Evolutionary conservation across 2,113 vertebrate species (phyloP), one percentile per base, ranked within the genome.

Genomic region (Chelonoidis abingdonii): DNA sequence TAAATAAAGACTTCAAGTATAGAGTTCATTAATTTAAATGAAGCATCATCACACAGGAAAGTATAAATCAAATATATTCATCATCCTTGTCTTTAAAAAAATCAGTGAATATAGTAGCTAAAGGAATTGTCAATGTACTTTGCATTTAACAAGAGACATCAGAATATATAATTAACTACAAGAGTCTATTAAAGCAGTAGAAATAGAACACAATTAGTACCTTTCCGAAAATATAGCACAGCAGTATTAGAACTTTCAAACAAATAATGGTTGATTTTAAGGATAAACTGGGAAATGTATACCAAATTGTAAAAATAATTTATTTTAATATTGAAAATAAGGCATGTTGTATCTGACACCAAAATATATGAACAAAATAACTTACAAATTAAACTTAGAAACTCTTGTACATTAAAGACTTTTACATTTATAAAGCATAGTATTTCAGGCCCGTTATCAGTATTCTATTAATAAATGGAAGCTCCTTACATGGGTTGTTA

Each of bases 81-180:
- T 8, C 2, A 41, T 54, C 2, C 35, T 92, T 10, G 86, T 6
- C 19, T 53, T 5, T 4, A 87, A 93, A 95, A 93, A 75, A 19
- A 22, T 0, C 4, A 41, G 29, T 3, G 31, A 88, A 53, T 10
- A 79, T 76, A 95, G 6, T 24, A 84, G 6, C 0, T 83, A 86
- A 91, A 84, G 17, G 1, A 1, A 83, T 41, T 54, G 6, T 82
- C 11, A 80, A 4, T 83, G 7, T 87, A 83, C 5, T 94, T 57
- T 21, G 2, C 2, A 90, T 16, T 86, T 89, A 89, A 95, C 47
- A 89, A 91, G 53, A 93, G 12, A 72, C 29, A 95, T 14, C 24
- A 91, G 57, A 96, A 80, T 91, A 94, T 81, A 96, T 80, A 92
- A 76, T 96, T 93, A 91, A 87, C 50, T 53, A 92, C 54, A 88